Evolutionary conservation across 2,888 invertebrate genomes (phyloP), one percentile per base, ranked within the genome.

Genomic region (Amphiduros pacificus): DNA sequence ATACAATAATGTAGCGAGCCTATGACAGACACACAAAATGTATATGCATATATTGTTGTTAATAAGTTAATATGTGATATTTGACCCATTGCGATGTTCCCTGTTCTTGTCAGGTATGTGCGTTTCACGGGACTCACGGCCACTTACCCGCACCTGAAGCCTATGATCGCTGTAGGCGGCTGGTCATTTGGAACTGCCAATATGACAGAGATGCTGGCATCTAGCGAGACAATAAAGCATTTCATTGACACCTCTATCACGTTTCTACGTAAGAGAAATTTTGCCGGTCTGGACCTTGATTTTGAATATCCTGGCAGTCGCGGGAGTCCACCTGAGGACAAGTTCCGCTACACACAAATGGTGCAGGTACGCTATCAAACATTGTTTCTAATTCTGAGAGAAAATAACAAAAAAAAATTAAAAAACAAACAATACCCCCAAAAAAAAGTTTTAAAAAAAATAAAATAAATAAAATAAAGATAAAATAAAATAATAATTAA

Each of bases 151-250:
- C 91, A 91, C 0, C 85, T 93, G 41, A 95, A 94, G 77, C 89
- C 91, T 0, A 85, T 91, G 5, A 84, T 96, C 31, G 93, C 92
- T 1, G 81, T 96, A 56, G 96, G 96, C 17, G 96, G 96, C 1
- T 96, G 95, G 95, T 93, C 93, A 0, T 94, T 95, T 81, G 94
- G 93, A 0, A 87, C 90, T 0, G 89, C 88, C 28, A 87, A 74
- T 3, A 79, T 78, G 64, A 73, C 75, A 3, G 28, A 60, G 1
- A 75, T 80, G 74, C 74, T 75, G 14, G 62, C 71, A 5, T 67
- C 73, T 1, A 61, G 51, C 11, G 66, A 65, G 5, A 70, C 65
- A 56, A 62, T 75, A 9, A 55, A 50, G 14, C 69, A 72, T n/a
- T 79, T 79, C 62, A 71, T 74, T n/a, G 60, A 55, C 6, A 69